Base-by-base conservation (phyloP, 2,888 invertebrate genomes). In the Rosalia funebris region DNA sequence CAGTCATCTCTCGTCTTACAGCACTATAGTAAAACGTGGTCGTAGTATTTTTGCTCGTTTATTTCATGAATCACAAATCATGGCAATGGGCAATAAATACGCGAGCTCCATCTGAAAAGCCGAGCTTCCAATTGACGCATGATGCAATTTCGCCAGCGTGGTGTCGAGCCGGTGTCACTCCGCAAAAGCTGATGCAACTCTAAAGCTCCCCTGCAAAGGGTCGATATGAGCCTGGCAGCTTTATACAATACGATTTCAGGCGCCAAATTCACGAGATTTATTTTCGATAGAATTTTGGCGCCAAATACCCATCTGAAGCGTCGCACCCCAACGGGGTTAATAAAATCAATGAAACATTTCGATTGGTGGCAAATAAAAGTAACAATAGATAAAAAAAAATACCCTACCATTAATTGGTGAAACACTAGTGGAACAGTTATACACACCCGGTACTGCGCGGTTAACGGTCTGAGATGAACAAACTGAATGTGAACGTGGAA, bases 381-480 rank as follows among this genome's bases (percentile, higher is more conserved):
- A 25, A 25, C 4, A 3, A 11, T 17, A 48, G 4, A 41, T 41
- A 9, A 48, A 2, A 48, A 19, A 17, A 32, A 34, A 46, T 14
- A 31, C 17, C 48, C 34, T 53, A 53, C 52, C 52, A 53, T 53
- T 53, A 25, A 42, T 41, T 53, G 19, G 37, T 53, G 41, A 42
- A 36, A 37, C 48, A 48, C 48, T 45, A 12, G 32, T 46, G 36
- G 37, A 15, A 5, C 25, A 41, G 45, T 56, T 41, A 56, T 19
- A 47, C 56, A 39, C 56, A 47, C 44, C 56, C 44, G 20, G 9
- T 46, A 55, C 46, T 34, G 19, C 36, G 16, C 37, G 46, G 45
- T 7, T 4, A 36, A 17, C n/a, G 36, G 34, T 34, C 44, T 7
- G 14, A 1, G 46, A 45, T 55, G 14, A 53, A 15, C 32, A 2